Evolutionary conservation across 2,888 invertebrate genomes (phyloP), one percentile per base, ranked within the genome.

Genomic region (Cantharis nigra): DNA sequence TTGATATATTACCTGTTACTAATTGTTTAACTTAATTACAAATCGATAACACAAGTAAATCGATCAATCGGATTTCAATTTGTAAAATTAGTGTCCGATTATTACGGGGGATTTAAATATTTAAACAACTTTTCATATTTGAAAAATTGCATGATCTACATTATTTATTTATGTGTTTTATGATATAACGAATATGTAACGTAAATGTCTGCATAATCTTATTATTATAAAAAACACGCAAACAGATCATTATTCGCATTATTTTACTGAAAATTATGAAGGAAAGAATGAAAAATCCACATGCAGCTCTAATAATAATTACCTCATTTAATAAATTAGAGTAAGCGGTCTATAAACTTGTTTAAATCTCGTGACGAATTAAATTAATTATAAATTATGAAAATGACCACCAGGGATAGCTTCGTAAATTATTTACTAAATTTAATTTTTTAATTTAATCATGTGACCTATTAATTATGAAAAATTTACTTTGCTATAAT

Each of bases 231-330:
- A 49, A 26, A 23, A 67, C 65, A 67, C 65, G 65, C 65, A 67
- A 67, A 67, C n/a, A 23, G 65, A 67, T 67, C 65, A 67, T 67
- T 67, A 67, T 67, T 67, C 26, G 23, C 65, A n/a, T 67, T 64
- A 64, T 64, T 64, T 67, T 23, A 67, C 26, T 23, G 26, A 23
- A n/a, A 67, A 67, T 67, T 67, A n/a, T 20, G 26, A 20, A 67
- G 10, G n/a, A 18, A 67, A 14, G 23, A 67, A 20, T 67, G 20
- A 67, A 23, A 67, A 67, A 23, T 67, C 13, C 65, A 20, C n/a
- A 67, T 20, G 20, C 23, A 26, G 23, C 18, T 23, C 23, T n/a
- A 67, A 67, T 20, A 49, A 49, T 49, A 64, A 20, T 64, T 64
- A 64, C 64, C 64, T 18, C 64, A 64, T 64, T 64, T 64, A 64